These are phyloP conservation scores for Coelinius sp. DNA, from an alignment of 2,888 invertebrate genomes.

Conservation along the genomic window DNA sequence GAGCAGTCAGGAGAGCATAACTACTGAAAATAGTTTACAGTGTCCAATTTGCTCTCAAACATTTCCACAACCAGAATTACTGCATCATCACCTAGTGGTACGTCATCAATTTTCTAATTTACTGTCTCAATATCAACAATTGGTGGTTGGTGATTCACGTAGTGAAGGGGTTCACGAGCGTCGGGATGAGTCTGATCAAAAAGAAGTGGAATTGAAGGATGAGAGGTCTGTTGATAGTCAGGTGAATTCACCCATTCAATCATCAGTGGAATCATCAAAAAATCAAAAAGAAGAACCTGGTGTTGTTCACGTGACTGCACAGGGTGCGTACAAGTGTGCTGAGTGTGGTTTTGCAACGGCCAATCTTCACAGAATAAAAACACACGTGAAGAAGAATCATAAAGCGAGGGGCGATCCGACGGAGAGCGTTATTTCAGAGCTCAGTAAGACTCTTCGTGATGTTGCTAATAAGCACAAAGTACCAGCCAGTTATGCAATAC, in stretches of 20 bases:
- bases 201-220: conserved; percentile 66
- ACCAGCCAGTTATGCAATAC: conserved; percentile 79
- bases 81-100: conserved; percentile 77
- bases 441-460: conserved; percentile 72
- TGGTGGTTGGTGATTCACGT: conserved; percentile 28
- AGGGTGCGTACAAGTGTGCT: conserved; percentile 67
- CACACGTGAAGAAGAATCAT: conserved; percentile 72
- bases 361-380: conserved; percentile 68
- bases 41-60: conserved; percentile 77
- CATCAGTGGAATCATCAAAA: conserved; percentile 56
- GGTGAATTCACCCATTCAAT: conserved; percentile 59
- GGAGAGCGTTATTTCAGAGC: conserved; percentile 70
- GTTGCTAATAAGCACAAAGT: conserved; percentile 73
- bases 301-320: conserved; percentile 70
- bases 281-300: conserved; percentile 72
- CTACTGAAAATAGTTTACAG: conserved; percentile 65
- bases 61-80: conserved; percentile 74
- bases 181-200: conserved; percentile 55
- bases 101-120: conserved; percentile 73
- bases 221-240: conserved; percentile 58
- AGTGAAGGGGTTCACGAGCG: conserved; percentile 36
- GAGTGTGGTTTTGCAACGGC: conserved; percentile 67
- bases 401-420: conserved; percentile 64
- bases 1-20: conserved; percentile 67
- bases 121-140: conserved; percentile 59